Conservation (phyloP, 2,113 vertebrate species). For the Parus major region DNA sequence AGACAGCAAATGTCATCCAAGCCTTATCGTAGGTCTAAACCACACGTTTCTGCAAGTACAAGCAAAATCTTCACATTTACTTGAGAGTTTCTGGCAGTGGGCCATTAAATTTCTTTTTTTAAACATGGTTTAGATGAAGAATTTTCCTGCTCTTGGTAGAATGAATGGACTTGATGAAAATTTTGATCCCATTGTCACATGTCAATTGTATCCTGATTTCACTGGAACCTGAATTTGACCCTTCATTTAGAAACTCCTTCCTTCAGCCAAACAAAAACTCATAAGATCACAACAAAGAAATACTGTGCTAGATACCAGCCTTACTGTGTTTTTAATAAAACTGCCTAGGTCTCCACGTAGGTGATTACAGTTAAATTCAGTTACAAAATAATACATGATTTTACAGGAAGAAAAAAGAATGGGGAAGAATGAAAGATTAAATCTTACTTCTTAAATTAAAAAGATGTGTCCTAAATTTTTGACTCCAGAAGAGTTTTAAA, state of each 20-base stretch:
- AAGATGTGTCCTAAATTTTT: background rate
- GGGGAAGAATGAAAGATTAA: background rate
- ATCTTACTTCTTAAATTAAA: background rate
- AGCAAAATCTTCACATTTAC: background rate
- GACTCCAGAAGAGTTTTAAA: background rate
- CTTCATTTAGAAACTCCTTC: background rate
- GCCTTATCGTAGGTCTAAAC: background rate
- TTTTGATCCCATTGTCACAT: background rate
- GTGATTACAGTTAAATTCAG: background rate
- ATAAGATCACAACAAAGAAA: background rate
- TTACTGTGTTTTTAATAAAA: background rate
- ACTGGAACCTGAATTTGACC: background rate
- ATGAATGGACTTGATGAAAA: background rate
- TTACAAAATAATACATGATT: background rate
- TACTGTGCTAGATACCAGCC: background rate
- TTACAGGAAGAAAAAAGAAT: background rate
- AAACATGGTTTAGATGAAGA: background rate
- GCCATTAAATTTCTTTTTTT: background rate
- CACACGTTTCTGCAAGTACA: background rate
- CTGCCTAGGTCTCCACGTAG: background rate
- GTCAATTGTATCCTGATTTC: background rate
- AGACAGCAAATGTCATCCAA: background rate
- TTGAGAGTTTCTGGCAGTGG: background rate
- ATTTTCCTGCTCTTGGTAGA: background rate
- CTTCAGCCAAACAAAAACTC: background rate